Percentiles rank a stretch among this genome's conserved stretches.
phyloP scores from a whole-genome alignment of 2,888 invertebrate genomes.

The Apoderus coryli region DNA sequence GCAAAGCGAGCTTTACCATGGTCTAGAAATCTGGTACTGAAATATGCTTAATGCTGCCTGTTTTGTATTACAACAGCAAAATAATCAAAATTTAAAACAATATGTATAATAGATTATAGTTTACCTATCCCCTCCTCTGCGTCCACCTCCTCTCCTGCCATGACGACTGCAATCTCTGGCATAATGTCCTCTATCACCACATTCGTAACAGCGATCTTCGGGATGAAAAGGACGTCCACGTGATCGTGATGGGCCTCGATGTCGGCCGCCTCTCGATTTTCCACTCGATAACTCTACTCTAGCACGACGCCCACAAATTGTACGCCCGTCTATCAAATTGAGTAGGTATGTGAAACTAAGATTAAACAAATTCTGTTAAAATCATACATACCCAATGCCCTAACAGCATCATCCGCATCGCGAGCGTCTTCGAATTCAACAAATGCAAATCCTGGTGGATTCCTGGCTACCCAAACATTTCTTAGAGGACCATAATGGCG shows the following conservation, averaged over 20 bases:
- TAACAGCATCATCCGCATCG: conserved; percentile 75
- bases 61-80: no score
- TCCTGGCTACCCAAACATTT: conserved; percentile 89
- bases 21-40: no score
- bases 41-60: no score
- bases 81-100: no score
- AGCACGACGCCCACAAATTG: conserved; percentile 78
- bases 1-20: no score
- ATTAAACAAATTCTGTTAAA: no score
- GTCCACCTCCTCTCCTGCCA: conserved; percentile 42
- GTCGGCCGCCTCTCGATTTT: conserved; percentile 41
- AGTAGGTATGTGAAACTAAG: no score
- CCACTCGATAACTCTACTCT: conserved; percentile 89
- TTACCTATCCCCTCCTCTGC: conserved; percentile 26
- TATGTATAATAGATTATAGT: no score
- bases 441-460: conserved; percentile 86
- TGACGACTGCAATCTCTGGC: conserved; percentile 78
- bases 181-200: conserved; percentile 87
- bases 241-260: conserved; percentile 42
- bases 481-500: conserved; percentile 76
- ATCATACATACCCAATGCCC: conserved; percentile 65
- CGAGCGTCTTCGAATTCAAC: conserved; percentile 80
- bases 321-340: conserved; percentile 51
- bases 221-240: conserved; percentile 68
- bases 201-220: conserved; percentile 88